Conservation (phyloP, 2,113 vertebrate genomes). For the Pterocles orientalis region DNA sequence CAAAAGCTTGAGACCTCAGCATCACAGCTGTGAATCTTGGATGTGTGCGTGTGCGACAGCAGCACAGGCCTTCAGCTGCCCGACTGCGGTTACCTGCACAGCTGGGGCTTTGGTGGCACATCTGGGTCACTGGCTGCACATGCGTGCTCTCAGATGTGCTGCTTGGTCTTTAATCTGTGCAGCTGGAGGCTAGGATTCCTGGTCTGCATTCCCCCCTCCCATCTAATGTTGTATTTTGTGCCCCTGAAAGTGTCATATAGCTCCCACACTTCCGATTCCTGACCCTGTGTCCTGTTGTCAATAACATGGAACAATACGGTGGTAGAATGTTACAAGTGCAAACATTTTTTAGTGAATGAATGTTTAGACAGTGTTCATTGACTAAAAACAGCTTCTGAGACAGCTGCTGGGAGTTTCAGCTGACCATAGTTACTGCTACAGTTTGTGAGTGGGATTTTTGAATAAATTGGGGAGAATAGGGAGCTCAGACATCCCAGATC, state of each 20-base stretch:
- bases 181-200: not conserved
- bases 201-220: not conserved
- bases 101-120: not conserved
- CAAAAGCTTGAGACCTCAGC: not conserved
- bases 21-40: rapidly evolving
- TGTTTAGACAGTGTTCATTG: not conserved
- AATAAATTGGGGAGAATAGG: not conserved
- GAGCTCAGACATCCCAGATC: not conserved
- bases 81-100: not conserved
- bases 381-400: not conserved
- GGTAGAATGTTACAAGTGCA: not conserved
- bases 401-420: not conserved
- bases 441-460: not conserved
- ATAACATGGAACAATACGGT: not conserved
- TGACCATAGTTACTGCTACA: not conserved
- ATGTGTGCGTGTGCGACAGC: not conserved
- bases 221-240: too few species aligned
- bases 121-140: rapidly evolving
- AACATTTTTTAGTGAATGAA: not conserved
- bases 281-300: not conserved
- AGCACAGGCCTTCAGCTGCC: not conserved
- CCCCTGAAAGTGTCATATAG: not conserved
- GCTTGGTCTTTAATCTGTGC: not conserved
- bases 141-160: rapidly evolving
- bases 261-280: not conserved